Evolutionary conservation across 2,797 vertebrate species (phyloP).

Genomic region (Megaceryle alcyon): DNA sequence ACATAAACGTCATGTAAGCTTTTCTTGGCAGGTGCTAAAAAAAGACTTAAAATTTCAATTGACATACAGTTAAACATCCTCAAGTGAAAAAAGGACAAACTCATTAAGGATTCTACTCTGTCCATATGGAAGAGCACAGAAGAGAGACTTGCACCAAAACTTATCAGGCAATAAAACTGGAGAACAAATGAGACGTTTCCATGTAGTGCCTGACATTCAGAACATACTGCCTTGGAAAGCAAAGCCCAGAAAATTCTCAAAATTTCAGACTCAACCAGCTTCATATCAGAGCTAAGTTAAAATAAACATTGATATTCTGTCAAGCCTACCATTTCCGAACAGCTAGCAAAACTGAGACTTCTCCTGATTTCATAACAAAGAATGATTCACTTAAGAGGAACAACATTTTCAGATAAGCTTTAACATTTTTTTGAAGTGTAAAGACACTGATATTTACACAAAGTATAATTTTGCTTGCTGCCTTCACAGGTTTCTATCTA

Average conservation of each 20-base stretch:
- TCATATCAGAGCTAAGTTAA: neutral
- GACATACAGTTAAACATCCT: neutral
- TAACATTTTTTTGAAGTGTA: neutral
- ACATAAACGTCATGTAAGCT: neutral
- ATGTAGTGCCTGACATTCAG: neutral
- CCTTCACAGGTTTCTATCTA: neutral
- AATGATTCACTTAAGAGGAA: neutral
- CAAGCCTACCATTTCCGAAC: neutral
- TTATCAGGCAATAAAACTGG: neutral
- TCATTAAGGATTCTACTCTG: neutral
- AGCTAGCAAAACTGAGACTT: neutral
- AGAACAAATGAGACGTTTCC: neutral
- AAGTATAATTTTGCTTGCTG: neutral
- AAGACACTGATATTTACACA: neutral
- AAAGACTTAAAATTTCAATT: conserved; percentile 1
- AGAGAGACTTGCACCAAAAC: neutral
- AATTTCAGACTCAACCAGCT: neutral
- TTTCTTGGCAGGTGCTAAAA: neutral
- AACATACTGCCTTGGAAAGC: neutral
- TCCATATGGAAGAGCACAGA: neutral
- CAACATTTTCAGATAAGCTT: neutral
- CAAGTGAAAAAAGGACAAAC: neutral
- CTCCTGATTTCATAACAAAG: neutral
- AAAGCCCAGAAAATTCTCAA: neutral
- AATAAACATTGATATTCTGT: neutral